Evolutionary conservation across 2,888 invertebrate genomes (phyloP).

Genomic region (Crioceris asparagi): DNA sequence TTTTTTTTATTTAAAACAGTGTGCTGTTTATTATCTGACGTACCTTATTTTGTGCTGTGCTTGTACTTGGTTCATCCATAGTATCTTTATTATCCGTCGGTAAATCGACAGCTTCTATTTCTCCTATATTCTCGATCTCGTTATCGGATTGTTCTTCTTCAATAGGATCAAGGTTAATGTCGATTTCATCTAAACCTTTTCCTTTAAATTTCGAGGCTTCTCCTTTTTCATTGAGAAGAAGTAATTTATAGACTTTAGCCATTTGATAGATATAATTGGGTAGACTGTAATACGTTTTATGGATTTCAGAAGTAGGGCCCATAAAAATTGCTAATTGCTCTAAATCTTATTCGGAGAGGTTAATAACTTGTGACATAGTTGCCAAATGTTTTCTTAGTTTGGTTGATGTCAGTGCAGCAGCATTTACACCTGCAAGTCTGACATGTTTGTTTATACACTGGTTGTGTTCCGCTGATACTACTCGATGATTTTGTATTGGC

Average conservation of each 20-base stretch:
- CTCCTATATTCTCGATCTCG: neutral
- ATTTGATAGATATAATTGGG: no score
- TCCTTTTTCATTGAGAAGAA: neutral
- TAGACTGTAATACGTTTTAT: neutral
- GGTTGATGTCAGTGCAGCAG: neutral
- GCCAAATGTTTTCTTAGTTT: no score
- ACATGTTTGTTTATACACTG: neutral
- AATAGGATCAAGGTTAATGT: neutral
- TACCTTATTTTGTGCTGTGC: no score
- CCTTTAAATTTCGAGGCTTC: constrained; percentile 1
- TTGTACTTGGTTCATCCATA: no score
- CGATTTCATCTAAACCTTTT: neutral
- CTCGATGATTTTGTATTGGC: neutral
- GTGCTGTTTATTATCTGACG: no score
- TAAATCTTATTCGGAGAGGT: neutral
- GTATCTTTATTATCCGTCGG: no score
- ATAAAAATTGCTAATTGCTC: constrained; percentile 1
- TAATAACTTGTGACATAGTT: neutral
- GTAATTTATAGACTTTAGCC: neutral
- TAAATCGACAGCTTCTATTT: no score
- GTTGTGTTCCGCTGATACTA: neutral
- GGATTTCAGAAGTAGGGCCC: neutral
- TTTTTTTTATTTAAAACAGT: no score
- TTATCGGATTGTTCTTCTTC: neutral
- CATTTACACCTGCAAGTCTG: neutral